These are phyloP conservation scores for Pseudopodoces humilis DNA, from an alignment of 2,113 vertebrate species.

Conservation along the genomic window DNA sequence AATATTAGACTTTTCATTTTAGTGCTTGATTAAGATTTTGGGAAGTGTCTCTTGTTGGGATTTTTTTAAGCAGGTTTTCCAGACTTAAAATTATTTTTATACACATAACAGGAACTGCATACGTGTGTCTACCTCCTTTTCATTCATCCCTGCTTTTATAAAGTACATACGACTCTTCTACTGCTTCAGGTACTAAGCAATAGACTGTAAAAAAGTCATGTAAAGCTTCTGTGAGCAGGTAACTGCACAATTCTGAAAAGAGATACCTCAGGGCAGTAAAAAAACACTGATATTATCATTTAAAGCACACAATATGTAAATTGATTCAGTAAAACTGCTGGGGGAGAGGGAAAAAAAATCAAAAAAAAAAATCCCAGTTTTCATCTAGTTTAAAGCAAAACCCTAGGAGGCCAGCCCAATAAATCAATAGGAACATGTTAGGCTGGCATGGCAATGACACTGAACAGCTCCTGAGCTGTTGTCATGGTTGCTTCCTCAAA, in stretches of 20 bases:
- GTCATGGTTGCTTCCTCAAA: neutral
- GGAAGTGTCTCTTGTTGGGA: accelerated
- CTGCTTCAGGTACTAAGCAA: neutral
- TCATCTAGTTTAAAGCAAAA: neutral
- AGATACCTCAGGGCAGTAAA: neutral
- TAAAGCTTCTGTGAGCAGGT: neutral
- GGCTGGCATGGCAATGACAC: neutral
- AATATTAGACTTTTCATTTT: neutral
- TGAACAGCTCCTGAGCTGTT: neutral
- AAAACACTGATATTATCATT: neutral
- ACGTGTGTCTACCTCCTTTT: neutral
- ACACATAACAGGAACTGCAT: neutral
- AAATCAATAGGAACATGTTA: neutral
- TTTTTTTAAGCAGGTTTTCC: neutral
- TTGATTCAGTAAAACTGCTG: neutral
- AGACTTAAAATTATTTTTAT: neutral
- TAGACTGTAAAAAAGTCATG: neutral
- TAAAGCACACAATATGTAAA: neutral
- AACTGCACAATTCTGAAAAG: neutral
- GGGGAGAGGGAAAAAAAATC: no score
- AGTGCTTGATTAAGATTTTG: neutral
- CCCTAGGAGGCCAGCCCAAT: neutral
- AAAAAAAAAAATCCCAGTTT: neutral
- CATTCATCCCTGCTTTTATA: neutral
- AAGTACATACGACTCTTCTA: neutral